Conservation (phyloP, 2,888 invertebrate genomes). For the Neocrepidodera transversa region DNA sequence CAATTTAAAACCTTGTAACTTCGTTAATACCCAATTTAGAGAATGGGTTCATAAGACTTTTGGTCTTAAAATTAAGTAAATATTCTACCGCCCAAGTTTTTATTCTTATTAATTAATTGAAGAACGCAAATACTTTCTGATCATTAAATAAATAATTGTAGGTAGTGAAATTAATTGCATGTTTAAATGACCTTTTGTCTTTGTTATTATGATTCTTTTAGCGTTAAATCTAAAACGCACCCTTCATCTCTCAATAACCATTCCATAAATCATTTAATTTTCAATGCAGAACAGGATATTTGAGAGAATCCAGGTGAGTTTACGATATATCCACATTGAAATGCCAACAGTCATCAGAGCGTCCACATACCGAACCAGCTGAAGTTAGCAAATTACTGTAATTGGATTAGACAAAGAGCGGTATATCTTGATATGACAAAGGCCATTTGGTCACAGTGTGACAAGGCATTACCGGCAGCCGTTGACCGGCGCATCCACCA, state of each 20-base stretch:
- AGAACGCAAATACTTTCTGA: too few relatives aligned
- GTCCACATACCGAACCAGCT: constrained; percentile 7
- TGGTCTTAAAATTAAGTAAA: too few relatives aligned
- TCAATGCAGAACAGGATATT: constrained; percentile 1
- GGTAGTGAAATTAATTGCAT: too few relatives aligned
- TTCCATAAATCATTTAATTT: not conserved
- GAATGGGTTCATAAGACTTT: too few relatives aligned
- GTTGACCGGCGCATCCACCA: constrained; percentile 1
- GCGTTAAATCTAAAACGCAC: too few relatives aligned
- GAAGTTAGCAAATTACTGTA: constrained; percentile 20
- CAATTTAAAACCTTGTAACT: too few relatives aligned
- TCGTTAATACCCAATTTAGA: too few relatives aligned
- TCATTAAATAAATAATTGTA: too few relatives aligned
- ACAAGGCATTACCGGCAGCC: constrained; percentile 20
- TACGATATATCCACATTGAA: constrained; percentile 23
- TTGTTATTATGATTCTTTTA: too few relatives aligned
- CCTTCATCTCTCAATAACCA: not conserved
- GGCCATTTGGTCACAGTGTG: constrained; percentile 20
- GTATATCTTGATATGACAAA: constrained; percentile 27
- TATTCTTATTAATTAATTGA: too few relatives aligned
- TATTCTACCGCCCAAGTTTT: too few relatives aligned
- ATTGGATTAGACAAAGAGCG: constrained; percentile 28
- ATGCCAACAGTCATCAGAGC: constrained; percentile 13
- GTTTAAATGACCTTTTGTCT: too few relatives aligned
- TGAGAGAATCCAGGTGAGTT: constrained; percentile 16